These are phyloP conservation scores for Pyrrhura leucotis DNA, from an alignment of 2,797 vertebrate genomes.

Conservation along the genomic window DNA sequence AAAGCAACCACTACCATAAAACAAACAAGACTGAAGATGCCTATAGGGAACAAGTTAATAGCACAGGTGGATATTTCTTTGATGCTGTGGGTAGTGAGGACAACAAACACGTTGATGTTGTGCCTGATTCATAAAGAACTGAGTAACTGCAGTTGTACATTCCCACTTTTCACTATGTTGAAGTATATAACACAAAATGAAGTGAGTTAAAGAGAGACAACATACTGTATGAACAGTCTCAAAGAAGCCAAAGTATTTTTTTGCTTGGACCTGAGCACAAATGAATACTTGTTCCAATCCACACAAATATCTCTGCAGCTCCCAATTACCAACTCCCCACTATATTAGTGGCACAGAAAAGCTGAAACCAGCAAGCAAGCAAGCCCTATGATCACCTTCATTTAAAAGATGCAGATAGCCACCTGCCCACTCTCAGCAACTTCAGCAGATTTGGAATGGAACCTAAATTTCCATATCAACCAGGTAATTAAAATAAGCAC, in stretches of 20 bases:
- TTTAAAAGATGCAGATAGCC: fast-evolving
- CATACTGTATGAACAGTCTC: neutral
- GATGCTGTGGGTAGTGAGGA: neutral
- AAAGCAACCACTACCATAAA: neutral
- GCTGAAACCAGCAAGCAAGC: neutral
- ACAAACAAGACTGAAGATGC: neutral
- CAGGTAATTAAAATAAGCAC: neutral
- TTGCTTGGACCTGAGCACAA: neutral
- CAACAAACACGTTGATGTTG: no score
- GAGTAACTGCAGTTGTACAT: neutral
- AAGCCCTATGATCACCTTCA: neutral
- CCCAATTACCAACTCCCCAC: fast-evolving
- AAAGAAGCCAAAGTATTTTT: neutral
- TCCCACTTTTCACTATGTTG: neutral
- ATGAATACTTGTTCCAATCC: neutral
- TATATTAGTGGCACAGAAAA: fast-evolving
- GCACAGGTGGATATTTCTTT: fast-evolving
- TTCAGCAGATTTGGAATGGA: neutral
- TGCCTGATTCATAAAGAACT: neutral
- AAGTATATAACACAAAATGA: fast-evolving
- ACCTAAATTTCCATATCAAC: neutral
- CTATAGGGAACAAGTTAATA: fast-evolving
- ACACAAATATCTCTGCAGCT: neutral
- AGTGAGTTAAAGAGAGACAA: neutral
- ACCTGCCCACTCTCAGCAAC: neutral